These are phyloP conservation scores for Xestoiulus laeticollis DNA, from an alignment of 2,888 invertebrate species.

Conservation along the genomic window DNA sequence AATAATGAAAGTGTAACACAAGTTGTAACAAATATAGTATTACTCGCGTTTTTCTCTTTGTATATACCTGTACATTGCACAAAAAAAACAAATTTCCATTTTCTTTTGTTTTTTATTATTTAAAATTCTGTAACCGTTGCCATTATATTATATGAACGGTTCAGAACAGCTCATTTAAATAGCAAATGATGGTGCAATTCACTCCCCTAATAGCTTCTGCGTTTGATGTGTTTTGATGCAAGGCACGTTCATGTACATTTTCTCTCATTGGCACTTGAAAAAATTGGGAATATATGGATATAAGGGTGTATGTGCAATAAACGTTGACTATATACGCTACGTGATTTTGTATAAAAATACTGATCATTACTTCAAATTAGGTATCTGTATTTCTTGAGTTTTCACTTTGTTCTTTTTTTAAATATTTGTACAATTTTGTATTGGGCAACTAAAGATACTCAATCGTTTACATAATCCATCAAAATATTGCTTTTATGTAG, in stretches of 20 bases:
- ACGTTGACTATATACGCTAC: neutral
- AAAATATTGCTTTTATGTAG: neutral
- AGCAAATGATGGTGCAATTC: slow-evolving; percentile 2
- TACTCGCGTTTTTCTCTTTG: neutral
- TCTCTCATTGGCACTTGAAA: slow-evolving; percentile 20
- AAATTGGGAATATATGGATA: neutral
- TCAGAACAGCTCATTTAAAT: slow-evolving; percentile 30
- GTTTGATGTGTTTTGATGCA: neutral
- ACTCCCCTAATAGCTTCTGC: neutral
- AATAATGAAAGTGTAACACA: neutral
- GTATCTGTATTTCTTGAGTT: neutral
- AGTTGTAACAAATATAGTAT: neutral
- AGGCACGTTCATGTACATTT: neutral
- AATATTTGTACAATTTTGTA: neutral
- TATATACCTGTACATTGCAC: neutral
- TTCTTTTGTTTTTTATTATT: neutral
- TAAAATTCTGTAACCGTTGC: slow-evolving; percentile 30
- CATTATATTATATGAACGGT: slow-evolving; percentile 32
- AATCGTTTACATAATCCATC: no score
- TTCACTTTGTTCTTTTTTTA: neutral
- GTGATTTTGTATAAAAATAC: slow-evolving; percentile 1
- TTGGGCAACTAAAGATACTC: no score
- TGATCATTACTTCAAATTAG: slow-evolving; percentile 1
- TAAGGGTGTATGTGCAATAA: neutral
- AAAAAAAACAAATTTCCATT: neutral